phyloP scores from a whole-genome alignment of 2,888 invertebrate genomes.

The Colostygia pectinataria region DNA sequence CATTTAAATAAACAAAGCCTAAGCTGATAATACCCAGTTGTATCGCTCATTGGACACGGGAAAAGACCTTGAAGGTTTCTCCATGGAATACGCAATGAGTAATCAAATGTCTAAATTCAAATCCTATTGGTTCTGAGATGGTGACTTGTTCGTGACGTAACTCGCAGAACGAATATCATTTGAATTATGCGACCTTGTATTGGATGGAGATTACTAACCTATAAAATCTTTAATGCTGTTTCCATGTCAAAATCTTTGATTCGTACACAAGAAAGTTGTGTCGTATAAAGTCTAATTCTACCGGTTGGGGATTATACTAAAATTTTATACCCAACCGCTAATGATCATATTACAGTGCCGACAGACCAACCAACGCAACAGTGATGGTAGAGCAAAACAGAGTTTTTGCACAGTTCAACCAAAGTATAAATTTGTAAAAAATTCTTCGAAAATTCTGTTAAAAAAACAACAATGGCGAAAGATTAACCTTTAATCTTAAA shows the following conservation, averaged over 20 bases:
- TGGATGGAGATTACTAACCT: constrained; percentile 16
- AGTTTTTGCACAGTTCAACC: neutral
- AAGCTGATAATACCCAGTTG: no score
- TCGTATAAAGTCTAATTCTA: no score
- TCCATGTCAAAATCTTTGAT: constrained; percentile 6
- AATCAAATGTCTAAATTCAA: constrained; percentile 15
- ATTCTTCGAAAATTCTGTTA: neutral
- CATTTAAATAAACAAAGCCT: constrained; percentile 3
- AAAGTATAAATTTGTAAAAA: neutral
- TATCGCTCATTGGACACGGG: no score
- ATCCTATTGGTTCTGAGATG: constrained; percentile 13
- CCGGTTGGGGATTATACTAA: no score
- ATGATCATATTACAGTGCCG: no score
- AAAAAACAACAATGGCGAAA: constrained; percentile 8
- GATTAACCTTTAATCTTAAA: constrained; percentile 28
- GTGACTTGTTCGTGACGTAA: constrained; percentile 22
- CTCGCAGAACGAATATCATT: constrained; percentile 9
- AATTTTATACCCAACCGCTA: no score
- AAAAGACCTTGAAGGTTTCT: constrained; percentile 18
- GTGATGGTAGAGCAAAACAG: no score
- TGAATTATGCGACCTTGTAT: constrained; percentile 20
- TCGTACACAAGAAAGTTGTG: no score
- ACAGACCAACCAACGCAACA: no score
- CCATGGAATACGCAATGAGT: constrained; percentile 21
- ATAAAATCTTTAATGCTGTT: constrained; percentile 5